Percentiles rank a stretch among this genome's conserved stretches.
Conservation (phyloP, 2,888 invertebrate species). For the Philereme vetulata region DNA sequence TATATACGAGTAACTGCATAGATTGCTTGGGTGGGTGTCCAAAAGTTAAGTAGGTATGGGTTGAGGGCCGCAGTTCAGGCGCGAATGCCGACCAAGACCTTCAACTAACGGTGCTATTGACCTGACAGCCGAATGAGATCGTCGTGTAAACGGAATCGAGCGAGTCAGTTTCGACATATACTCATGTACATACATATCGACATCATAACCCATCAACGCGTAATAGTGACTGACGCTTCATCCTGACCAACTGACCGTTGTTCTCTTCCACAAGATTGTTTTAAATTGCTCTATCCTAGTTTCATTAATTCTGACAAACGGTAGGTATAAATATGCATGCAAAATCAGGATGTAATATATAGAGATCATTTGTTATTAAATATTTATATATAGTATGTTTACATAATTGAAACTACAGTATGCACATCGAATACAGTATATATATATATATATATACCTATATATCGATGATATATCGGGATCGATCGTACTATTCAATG, state of each 20-base stretch:
- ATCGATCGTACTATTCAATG: too few species aligned
- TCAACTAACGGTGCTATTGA: conserved; percentile 68
- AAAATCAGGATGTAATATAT: background rate
- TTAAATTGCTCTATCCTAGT: conserved; percentile 49
- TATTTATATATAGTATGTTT: too few species aligned
- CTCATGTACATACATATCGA: conserved; percentile 33
- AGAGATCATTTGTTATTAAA: too few species aligned
- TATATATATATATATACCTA: too few species aligned
- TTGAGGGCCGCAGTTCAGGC: conserved; percentile 36
- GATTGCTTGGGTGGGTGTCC: conserved; percentile 29
- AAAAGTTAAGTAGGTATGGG: conserved; percentile 44
- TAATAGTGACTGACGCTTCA: conserved; percentile 31
- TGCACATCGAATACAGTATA: too few species aligned
- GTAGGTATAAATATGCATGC: background rate
- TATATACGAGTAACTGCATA: conserved; percentile 13
- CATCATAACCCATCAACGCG: conserved; percentile 18
- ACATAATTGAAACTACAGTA: too few species aligned
- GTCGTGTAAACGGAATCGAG: conserved; percentile 46
- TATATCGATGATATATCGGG: too few species aligned
- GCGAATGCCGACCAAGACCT: conserved; percentile 60
- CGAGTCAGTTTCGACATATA: conserved; percentile 37
- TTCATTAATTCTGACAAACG: conserved; percentile 9
- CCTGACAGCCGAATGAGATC: conserved; percentile 45
- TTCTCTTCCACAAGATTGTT: conserved; percentile 47
- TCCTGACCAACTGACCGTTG: conserved; percentile 28